Evolutionary conservation across 2,888 invertebrate species (phyloP).

Genomic region (Oeneis ivallda): DNA sequence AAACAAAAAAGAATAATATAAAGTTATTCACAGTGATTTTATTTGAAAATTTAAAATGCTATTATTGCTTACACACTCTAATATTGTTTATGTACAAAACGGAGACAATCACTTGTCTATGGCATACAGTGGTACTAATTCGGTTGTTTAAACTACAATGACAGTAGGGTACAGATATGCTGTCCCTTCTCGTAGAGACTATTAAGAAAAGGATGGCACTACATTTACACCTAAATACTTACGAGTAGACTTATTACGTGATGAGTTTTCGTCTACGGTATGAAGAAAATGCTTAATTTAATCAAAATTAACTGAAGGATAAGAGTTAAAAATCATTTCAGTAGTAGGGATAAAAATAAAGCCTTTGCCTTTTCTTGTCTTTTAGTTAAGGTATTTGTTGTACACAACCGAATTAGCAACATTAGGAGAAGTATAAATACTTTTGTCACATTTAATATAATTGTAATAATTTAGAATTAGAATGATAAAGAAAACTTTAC

Average conservation of each 20-base stretch:
- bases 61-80: slow-evolving; percentile 72
- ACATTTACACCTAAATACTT: neutral
- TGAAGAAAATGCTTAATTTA: neutral
- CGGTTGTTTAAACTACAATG: neutral
- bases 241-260: neutral
- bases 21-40: slow-evolving; percentile 68
- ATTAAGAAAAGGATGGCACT: neutral
- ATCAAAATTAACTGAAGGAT: neutral
- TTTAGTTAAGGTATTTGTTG: neutral
- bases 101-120: slow-evolving; percentile 13
- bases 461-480: neutral
- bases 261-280: neutral
- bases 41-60: slow-evolving; percentile 70
- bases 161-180: neutral
- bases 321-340: neutral
- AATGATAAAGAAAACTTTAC: neutral
- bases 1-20: slow-evolving; percentile 44
- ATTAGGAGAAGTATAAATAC: neutral
- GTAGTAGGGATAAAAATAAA: neutral
- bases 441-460: neutral
- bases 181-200: neutral
- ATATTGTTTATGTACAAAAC: slow-evolving; percentile 44
- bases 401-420: neutral
- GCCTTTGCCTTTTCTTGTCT: neutral
- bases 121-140: slow-evolving; percentile 4